phyloP scores from a whole-genome alignment of 2,888 invertebrate genomes.

The Criorhina ranunculi region DNA sequence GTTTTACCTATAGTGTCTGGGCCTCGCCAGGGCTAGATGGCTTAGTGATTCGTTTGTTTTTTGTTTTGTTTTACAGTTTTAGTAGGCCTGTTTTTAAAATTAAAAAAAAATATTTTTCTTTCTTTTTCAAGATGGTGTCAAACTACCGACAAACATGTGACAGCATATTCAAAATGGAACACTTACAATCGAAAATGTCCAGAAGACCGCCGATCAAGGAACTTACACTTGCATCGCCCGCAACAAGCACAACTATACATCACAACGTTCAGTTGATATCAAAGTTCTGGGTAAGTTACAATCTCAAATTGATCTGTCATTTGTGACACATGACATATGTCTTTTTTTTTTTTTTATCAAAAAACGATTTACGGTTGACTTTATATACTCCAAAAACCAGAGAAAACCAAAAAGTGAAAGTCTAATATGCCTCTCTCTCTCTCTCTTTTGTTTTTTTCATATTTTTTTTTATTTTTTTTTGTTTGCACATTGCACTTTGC shows the following conservation, averaged over 20 bases:
- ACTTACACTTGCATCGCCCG: conserved; percentile 95
- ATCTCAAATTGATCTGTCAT: not conserved
- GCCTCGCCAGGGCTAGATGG: too few species aligned
- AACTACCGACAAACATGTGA: conserved; percentile 92
- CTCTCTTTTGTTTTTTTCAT: conserved; percentile 38
- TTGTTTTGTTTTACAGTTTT: too few species aligned
- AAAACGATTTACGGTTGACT: conserved; percentile 18
- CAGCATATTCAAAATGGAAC: conserved; percentile 95
- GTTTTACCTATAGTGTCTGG: too few species aligned
- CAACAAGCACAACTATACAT: conserved; percentile 92
- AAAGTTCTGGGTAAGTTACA: conserved; percentile 89
- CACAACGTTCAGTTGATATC: conserved; percentile 90
- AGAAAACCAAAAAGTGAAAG: conserved; percentile 2
- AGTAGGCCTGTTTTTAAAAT: conserved; percentile 2
- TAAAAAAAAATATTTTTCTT: not conserved
- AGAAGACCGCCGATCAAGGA: conserved; percentile 93
- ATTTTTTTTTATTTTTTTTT: too few species aligned
- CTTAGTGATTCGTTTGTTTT: too few species aligned
- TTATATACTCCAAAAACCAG: not conserved
- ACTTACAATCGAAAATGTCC: conserved; percentile 92
- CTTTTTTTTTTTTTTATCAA: not conserved
- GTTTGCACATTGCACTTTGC: conserved; percentile 43
- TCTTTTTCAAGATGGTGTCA: conserved; percentile 88
- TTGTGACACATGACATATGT: not conserved
- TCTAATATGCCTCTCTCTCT: conserved; percentile 16